Conservation (phyloP, 2,113 vertebrate genomes). For the Hypocryptadius cinnamomeus region DNA sequence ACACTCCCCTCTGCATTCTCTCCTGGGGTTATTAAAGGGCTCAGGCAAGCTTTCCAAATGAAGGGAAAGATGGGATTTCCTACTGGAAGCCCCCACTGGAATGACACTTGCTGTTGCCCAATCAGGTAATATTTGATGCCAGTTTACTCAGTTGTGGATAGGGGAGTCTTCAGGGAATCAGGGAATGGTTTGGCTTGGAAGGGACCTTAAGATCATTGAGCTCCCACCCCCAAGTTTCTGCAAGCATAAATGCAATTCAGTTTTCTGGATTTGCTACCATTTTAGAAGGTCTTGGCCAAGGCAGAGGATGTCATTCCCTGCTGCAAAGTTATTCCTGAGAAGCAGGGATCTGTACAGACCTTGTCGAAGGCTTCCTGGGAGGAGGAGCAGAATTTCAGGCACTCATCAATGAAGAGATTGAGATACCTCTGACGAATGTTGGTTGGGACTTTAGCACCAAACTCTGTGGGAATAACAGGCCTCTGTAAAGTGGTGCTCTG, state of each 20-base stretch:
- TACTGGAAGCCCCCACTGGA: neutral
- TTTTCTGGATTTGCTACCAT: neutral
- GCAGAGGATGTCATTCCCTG: neutral
- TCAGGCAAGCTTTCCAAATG: neutral
- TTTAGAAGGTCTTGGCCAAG: neutral
- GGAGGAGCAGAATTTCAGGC: slow-evolving; percentile 83
- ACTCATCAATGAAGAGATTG: slow-evolving; percentile 94
- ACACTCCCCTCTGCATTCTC: neutral
- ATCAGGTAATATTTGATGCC: neutral
- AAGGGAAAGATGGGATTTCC: neutral
- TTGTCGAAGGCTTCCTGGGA: slow-evolving; percentile 84
- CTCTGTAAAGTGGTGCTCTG: slow-evolving; percentile 87
- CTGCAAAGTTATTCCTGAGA: neutral
- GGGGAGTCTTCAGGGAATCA: neutral
- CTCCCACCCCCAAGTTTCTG: neutral
- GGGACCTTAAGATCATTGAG: neutral
- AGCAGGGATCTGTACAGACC: slow-evolving; percentile 62
- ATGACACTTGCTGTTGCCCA: neutral
- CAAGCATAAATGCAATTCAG: neutral
- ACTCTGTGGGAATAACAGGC: slow-evolving; percentile 89
- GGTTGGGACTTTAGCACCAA: slow-evolving; percentile 92
- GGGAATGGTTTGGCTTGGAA: neutral
- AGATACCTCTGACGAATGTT: slow-evolving; percentile 94
- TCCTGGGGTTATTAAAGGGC: neutral
- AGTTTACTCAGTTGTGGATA: neutral